These are phyloP conservation scores for Pangasius larnaudii DNA, from an alignment of 2,797 vertebrate species.

Conservation along the genomic window DNA sequence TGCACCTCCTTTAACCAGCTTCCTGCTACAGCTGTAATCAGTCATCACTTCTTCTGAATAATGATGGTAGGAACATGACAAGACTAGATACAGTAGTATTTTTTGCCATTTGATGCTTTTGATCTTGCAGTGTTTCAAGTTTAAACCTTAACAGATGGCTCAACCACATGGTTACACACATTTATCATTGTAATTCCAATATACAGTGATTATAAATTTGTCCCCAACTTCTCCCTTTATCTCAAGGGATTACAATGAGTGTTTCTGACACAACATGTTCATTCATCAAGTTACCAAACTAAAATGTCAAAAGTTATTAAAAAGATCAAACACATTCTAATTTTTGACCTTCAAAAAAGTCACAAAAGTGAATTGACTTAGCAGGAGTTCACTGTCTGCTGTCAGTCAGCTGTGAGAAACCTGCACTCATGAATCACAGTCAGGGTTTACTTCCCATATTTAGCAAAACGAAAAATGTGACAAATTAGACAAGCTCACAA, in stretches of 20 bases:
- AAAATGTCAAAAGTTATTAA: not conserved
- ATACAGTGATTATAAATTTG: not conserved
- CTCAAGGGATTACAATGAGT: not conserved
- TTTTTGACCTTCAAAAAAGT: not conserved
- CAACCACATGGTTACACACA: not conserved
- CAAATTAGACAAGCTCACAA: not conserved
- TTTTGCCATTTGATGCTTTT: not conserved
- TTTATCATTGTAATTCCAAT: not conserved
- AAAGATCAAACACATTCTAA: not conserved
- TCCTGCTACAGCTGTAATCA: not conserved
- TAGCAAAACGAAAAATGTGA: not conserved
- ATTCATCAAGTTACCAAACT: not conserved
- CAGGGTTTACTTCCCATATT: not conserved
- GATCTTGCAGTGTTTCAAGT: not conserved
- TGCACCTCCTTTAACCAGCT: not conserved
- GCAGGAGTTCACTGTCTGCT: not conserved
- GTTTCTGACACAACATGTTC: not conserved
- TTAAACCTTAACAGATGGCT: not conserved
- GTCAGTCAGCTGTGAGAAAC: not conserved
- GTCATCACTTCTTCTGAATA: not conserved
- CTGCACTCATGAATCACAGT: not conserved
- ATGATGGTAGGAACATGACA: not conserved
- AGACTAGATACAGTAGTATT: not conserved
- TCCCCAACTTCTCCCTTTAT: not conserved
- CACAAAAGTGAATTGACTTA: too few species aligned